A percentile compares a stretch with the other conserved stretches of the same genome.
These are phyloP conservation scores for Himalopsyche anomala DNA, from an alignment of 2,888 invertebrate species.

Conservation along the genomic window DNA sequence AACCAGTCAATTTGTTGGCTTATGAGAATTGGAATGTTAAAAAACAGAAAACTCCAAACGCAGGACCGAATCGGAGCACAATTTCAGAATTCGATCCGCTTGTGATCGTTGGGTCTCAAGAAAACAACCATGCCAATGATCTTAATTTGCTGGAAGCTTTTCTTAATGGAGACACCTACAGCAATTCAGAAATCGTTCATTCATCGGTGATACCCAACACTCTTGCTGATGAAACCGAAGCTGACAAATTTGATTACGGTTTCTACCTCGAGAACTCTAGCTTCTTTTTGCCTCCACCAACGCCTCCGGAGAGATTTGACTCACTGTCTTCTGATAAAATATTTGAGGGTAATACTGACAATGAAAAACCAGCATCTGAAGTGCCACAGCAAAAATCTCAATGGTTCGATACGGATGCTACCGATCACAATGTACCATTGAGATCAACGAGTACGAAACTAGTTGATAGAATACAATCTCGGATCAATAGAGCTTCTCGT, in stretches of 20 bases:
- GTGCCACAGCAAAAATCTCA: neutral
- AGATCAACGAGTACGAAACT: slow-evolving; percentile 52
- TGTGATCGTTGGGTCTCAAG: slow-evolving; percentile 67
- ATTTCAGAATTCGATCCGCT: slow-evolving; percentile 86
- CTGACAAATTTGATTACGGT: slow-evolving; percentile 71
- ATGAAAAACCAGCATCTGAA: slow-evolving; percentile 68
- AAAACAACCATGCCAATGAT: slow-evolving; percentile 77
- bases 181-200: slow-evolving; percentile 66
- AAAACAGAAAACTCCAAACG: slow-evolving; percentile 66
- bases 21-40: slow-evolving; percentile 74
- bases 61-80: slow-evolving; percentile 76
- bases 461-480: slow-evolving; percentile 66
- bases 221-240: slow-evolving; percentile 73
- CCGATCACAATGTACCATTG: slow-evolving; percentile 61
- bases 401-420: slow-evolving; percentile 70
- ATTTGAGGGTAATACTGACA: slow-evolving; percentile 65
- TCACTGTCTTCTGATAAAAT: slow-evolving; percentile 77
- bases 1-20: slow-evolving; percentile 65
- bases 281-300: slow-evolving; percentile 76
- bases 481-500: slow-evolving; percentile 32
- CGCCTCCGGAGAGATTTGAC: slow-evolving; percentile 80
- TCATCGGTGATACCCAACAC: slow-evolving; percentile 67
- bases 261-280: slow-evolving; percentile 65
- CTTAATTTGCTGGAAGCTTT: slow-evolving; percentile 81
- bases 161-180: slow-evolving; percentile 83